phyloP scores from a whole-genome alignment of 2,888 invertebrate species.

The Thymelicus acteon region DNA sequence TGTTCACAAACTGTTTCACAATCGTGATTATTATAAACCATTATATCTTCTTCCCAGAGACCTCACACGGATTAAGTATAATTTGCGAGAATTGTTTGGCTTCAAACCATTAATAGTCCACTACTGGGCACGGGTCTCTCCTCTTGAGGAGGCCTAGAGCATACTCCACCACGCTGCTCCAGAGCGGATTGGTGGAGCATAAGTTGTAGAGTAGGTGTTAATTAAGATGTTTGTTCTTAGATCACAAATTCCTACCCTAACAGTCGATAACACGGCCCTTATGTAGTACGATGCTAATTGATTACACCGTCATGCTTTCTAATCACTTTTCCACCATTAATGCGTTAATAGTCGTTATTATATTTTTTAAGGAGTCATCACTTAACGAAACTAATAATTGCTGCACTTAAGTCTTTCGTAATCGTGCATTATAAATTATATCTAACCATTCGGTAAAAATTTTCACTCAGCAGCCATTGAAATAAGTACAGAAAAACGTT shows the following conservation, averaged over 20 bases:
- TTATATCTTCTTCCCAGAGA: too few relatives aligned
- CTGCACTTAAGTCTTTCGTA: not conserved
- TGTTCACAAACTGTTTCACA: not conserved
- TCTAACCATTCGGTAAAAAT: not conserved
- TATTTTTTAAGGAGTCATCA: conserved; percentile 1
- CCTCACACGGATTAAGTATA: too few relatives aligned
- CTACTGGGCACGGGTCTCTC: too few relatives aligned
- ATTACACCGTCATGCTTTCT: not conserved
- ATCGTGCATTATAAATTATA: not conserved
- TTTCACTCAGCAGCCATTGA: not conserved
- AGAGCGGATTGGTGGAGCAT: too few relatives aligned
- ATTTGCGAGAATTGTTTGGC: too few relatives aligned
- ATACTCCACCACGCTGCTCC: too few relatives aligned
- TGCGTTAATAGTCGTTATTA: not conserved
- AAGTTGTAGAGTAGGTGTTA: too few relatives aligned
- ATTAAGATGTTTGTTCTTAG: too few relatives aligned
- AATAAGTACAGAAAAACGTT: not conserved
- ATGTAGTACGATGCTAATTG: not conserved
- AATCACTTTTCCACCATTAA: not conserved
- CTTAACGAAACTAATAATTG: conserved; percentile 5
- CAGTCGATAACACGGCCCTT: not conserved
- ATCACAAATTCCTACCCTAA: too few relatives aligned
- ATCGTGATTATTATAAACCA: not conserved
- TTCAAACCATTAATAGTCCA: too few relatives aligned
- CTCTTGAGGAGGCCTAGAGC: too few relatives aligned